Conservation (phyloP, 1,140 invertebrate species). For the Drosophila elegans region DNA sequence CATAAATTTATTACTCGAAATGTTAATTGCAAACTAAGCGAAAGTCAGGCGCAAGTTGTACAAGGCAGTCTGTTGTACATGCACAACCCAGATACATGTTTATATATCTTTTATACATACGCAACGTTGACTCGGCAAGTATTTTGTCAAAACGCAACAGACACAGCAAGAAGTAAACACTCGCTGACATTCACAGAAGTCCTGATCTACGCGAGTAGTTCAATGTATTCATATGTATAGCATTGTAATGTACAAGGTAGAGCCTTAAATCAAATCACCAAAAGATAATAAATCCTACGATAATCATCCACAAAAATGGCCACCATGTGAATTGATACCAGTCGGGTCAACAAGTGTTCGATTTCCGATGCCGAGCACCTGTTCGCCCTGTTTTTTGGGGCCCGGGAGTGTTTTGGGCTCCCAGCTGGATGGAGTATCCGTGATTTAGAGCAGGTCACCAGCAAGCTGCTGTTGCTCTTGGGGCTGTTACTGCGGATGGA, state of each 20-base stretch:
- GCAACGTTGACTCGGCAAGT: constrained; percentile 16
- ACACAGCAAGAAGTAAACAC: not conserved
- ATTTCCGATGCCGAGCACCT: constrained; percentile 19
- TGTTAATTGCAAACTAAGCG: constrained; percentile 48
- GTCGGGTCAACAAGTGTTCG: constrained; percentile 39
- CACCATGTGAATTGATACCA: constrained; percentile 5
- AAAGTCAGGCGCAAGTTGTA: constrained; percentile 35
- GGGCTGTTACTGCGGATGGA: constrained; percentile 33
- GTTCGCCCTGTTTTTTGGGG: constrained; percentile 10
- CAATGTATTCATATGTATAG: constrained; percentile 45
- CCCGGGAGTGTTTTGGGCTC: not conserved
- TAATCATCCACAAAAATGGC: constrained; percentile 24
- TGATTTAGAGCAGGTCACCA: constrained; percentile 40
- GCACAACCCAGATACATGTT: constrained; percentile 13
- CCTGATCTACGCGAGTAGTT: constrained; percentile 35
- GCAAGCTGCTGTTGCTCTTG: constrained; percentile 20
- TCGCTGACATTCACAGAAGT: constrained; percentile 21
- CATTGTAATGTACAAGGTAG: constrained; percentile 53
- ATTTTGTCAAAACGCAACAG: constrained; percentile 8
- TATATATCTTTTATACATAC: constrained; percentile 17
- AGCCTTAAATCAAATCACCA: constrained; percentile 54
- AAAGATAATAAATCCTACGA: constrained; percentile 50
- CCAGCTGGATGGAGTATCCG: constrained; percentile 11
- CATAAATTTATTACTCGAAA: constrained; percentile 49
- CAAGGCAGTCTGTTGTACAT: constrained; percentile 35